Evolutionary conservation across 2,888 invertebrate species (phyloP).

Genomic region (Anodontia alba): DNA sequence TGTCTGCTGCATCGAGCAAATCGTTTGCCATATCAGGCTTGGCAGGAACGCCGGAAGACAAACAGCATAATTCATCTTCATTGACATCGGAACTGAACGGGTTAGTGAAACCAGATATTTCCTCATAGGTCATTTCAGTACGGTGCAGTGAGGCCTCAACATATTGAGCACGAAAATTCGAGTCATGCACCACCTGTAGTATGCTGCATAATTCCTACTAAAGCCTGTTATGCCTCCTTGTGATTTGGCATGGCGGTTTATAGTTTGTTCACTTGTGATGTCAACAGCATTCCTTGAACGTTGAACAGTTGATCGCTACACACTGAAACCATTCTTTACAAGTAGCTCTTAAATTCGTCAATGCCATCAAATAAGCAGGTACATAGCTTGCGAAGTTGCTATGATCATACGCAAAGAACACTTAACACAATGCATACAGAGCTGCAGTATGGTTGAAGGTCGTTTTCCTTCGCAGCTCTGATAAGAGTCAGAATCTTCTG

Average conservation of each 20-base stretch:
- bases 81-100: slow-evolving; percentile 38
- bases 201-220: not conserved
- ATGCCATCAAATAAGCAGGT: slow-evolving; percentile 34
- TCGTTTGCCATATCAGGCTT: not conserved
- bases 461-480: slow-evolving; percentile 50
- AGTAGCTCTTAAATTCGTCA: slow-evolving; percentile 46
- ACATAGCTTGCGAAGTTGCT: slow-evolving; percentile 53
- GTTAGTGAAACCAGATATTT: slow-evolving; percentile 38
- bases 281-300: not conserved
- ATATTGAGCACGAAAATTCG: not conserved
- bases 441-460: slow-evolving; percentile 40
- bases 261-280: not conserved
- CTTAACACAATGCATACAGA: slow-evolving; percentile 39
- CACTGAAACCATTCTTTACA: slow-evolving; percentile 45
- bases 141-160: not conserved
- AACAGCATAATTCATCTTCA: slow-evolving; percentile 36
- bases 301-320: slow-evolving; percentile 40
- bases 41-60: slow-evolving; percentile 42
- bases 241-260: slow-evolving; percentile 8
- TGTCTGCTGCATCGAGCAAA: not conserved
- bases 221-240: slow-evolving; percentile 1
- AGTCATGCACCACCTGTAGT: not conserved
- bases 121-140: not conserved
- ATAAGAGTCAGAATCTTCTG: slow-evolving; percentile 34
- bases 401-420: slow-evolving; percentile 49